Evolutionary conservation across 2,797 vertebrate genomes (phyloP), one percentile per base, ranked within the genome.

Genomic region (Synanceia verrucosa): DNA sequence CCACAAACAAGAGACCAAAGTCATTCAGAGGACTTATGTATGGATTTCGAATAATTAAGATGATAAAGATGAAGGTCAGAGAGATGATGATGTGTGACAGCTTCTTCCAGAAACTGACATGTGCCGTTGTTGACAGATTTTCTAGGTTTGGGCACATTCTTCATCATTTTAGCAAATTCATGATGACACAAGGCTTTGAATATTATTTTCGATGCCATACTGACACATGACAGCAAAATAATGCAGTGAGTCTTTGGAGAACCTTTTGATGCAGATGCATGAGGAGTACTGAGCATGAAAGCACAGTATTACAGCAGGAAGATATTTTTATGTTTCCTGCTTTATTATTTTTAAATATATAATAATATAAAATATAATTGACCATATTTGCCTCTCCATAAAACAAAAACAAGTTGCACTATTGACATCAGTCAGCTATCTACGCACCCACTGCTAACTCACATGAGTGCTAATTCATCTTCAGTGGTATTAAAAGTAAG

Each of bases 381-480:
- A n/a, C n/a, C n/a, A n/a, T n/a, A n/a, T n/a, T n/a, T 34, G 24
- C 1, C 19, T 16, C 28, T 24, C 21, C 18, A 28, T 53, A 0
- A 33, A 75, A 44, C 14, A 34, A 23, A 67, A 37, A 14, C 3
- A 64, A 50, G 37, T 26, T 34, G 51, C 60, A 55, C 36, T 59
- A 71, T 48, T 76, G 88, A 79, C 84, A 80, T 75, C 87, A 58
- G 73, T 19, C 29, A 33, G 29, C 29, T 9, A 33, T 52, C 10
- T 18, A 21, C 9, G 26, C 48, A 51, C 7, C 26, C 26, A 5
- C 23, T 48, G 46, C 37, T 14, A 41, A 8, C 6, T 41, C 6
- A n/a, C 39, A 41, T n/a, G 16, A 79, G 84, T 76, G 92, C 91
- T 93, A 93, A 94, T 93, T 92, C 90, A 93, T 92, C 91, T 93